Evolutionary conservation across 2,113 vertebrate genomes (phyloP), one percentile per base, ranked within the genome.

Genomic region (Leptodactylus fuscus): DNA sequence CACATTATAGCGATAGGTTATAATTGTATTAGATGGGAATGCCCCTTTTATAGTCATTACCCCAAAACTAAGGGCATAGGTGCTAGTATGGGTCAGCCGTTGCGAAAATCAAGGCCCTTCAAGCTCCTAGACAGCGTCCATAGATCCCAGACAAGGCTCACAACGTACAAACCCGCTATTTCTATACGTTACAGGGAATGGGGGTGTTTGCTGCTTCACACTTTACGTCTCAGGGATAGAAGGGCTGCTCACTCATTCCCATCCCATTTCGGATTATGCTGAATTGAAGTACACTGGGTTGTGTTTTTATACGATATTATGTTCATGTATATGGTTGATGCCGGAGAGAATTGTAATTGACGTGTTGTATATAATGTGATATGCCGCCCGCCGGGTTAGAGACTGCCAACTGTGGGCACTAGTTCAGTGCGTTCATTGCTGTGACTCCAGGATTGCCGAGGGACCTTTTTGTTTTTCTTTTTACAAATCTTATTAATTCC

Each of bases 221-320:
- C 18, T 81, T 81, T 49, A 69, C n/a, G 80, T 81, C 80, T 81
- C 80, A 81, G 80, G 80, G 80, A 81, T 67, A 81, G 80, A 81
- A 81, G 62, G 62, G 80, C 80, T 70, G 80, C 13, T 49, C 29
- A 69, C 60, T 81, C 79, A 81, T 79, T 60, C 51, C 51, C 32
- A 58, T 36, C 34, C 32, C 32, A 41, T 70, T 12, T 81, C 34
- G 44, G 2, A 27, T 36, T 20, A 32, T 36, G 60, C 60, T 73
- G 36, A 73, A 73, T 67, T 81, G 16, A n/a, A 22, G n/a, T 67
- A 70, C 80, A 81, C 62, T 81, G 80, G 76, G 27, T 49, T 51
- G 11, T 67, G 10, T 32, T 20, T 74, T 73, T 75, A 75, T 75
- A 75, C 41, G 51, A 69, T 70, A 62, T 49, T 69, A 38, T 49